Conservation (phyloP, 2,888 invertebrate species). For the Petrolisthes cinctipes region DNA sequence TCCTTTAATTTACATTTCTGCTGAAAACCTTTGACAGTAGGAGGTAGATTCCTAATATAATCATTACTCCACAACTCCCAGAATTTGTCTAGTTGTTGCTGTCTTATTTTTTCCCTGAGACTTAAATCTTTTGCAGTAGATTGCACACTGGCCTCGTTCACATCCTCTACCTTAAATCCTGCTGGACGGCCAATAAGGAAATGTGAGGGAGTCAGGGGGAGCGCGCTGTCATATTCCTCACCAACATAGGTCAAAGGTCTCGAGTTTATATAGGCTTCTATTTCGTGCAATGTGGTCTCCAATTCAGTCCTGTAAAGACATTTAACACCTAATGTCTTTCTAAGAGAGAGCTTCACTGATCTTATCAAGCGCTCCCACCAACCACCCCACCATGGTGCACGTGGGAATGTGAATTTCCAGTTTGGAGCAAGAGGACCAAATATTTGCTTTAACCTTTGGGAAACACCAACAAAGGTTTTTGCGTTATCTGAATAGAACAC, state of each 20-base stretch:
- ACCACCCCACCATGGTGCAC: slow-evolving; percentile 70
- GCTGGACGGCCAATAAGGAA: slow-evolving; percentile 48
- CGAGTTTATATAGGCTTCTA: slow-evolving; percentile 67
- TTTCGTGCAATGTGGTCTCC: slow-evolving; percentile 68
- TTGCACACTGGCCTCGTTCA: neutral
- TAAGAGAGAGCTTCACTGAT: no score
- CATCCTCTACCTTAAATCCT: neutral
- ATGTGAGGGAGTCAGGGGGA: slow-evolving; percentile 54
- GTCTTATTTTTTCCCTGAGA: neutral
- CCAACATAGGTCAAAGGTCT: slow-evolving; percentile 68
- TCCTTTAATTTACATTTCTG: neutral
- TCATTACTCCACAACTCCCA: neutral
- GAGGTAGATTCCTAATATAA: slow-evolving; percentile 23
- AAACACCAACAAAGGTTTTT: neutral
- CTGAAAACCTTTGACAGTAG: neutral
- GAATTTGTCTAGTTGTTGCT: neutral
- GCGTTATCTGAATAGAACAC: neutral
- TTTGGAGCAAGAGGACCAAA: slow-evolving; percentile 9
- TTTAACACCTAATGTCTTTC: slow-evolving; percentile 68
- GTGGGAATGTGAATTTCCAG: slow-evolving; percentile 69
- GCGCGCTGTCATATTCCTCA: neutral
- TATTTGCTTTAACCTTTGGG: neutral
- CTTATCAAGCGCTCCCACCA: slow-evolving; percentile 54
- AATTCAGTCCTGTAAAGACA: slow-evolving; percentile 64
- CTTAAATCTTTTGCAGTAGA: neutral